A percentile compares a stretch with the other conserved stretches of the same genome.
phyloP scores from a whole-genome alignment of 2,888 invertebrate genomes.

The Hypomecis atomaria region DNA sequence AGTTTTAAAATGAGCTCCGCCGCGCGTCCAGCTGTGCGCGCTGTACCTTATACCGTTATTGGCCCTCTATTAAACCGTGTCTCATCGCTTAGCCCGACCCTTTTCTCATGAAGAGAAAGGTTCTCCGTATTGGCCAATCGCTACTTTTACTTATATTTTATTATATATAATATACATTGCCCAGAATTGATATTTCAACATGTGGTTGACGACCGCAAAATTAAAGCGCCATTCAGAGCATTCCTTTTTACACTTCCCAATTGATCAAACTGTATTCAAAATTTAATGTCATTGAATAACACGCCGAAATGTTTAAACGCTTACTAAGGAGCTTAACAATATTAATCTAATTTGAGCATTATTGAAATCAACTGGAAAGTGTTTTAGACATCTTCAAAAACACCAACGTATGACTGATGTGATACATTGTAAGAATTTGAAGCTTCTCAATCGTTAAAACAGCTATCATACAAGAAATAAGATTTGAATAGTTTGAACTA shows the following conservation, averaged over 20 bases:
- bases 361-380: constrained; percentile 42
- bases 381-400: constrained; percentile 6
- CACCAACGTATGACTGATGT: background rate
- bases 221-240: too few relatives aligned
- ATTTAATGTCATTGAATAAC: background rate
- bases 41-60: too few relatives aligned
- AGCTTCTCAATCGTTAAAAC: constrained; percentile 19
- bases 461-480: constrained; percentile 6
- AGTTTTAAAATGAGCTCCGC: too few relatives aligned
- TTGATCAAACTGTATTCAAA: constrained; percentile 1
- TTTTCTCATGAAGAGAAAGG: too few relatives aligned
- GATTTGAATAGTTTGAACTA: constrained; percentile 24
- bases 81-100: too few relatives aligned
- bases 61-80: too few relatives aligned
- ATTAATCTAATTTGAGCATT: constrained; percentile 50
- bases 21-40: too few relatives aligned
- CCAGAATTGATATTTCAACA: too few relatives aligned
- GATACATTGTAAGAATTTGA: background rate
- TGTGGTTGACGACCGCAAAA: too few relatives aligned
- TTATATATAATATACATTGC: too few relatives aligned
- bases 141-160: too few relatives aligned
- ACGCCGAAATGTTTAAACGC: background rate
- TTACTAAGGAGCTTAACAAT: constrained; percentile 17
- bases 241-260: constrained; percentile 2
- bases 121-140: too few relatives aligned